phyloP scores from a whole-genome alignment of 2,113 vertebrate genomes.

The Trochalopteron elliotii region DNA sequence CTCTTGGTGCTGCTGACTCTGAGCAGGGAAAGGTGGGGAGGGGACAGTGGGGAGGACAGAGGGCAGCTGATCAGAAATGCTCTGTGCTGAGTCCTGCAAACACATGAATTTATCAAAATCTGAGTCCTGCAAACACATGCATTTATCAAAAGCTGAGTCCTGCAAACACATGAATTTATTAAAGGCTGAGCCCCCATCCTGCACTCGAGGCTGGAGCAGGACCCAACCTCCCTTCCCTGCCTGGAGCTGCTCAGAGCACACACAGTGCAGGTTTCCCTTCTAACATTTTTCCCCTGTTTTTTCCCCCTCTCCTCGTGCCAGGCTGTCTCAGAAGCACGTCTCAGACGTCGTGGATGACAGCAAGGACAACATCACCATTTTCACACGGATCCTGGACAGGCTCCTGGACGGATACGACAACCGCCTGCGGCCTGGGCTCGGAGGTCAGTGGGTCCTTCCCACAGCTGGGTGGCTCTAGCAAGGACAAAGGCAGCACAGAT shows the following conservation, averaged over 20 bases:
- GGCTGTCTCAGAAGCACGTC: slow-evolving; percentile 81
- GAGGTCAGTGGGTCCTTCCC: slow-evolving; percentile 67
- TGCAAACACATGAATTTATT: not conserved
- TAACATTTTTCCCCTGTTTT: not conserved
- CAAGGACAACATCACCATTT: slow-evolving; percentile 97
- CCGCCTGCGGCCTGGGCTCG: slow-evolving; percentile 89
- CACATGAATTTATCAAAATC: too few species aligned
- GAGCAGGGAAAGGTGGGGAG: not conserved
- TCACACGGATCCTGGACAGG: slow-evolving; percentile 93
- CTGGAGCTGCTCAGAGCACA: not conserved
- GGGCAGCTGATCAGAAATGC: not conserved
- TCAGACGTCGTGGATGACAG: slow-evolving; percentile 85
- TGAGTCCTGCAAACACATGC: not conserved
- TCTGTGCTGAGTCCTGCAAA: not conserved
- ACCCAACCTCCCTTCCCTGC: not conserved
- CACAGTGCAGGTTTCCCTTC: not conserved
- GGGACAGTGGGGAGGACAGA: too few species aligned
- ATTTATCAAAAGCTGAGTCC: too few species aligned
- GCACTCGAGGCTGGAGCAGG: not conserved
- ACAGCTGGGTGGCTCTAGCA: not conserved
- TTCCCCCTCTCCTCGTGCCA: not conserved
- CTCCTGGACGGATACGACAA: slow-evolving; percentile 98
- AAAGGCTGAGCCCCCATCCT: not conserved
- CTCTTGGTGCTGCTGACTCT: not conserved
- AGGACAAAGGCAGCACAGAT: not conserved